These are phyloP conservation scores for Aplocera efformata DNA, from an alignment of 2,888 invertebrate genomes.

Conservation along the genomic window DNA sequence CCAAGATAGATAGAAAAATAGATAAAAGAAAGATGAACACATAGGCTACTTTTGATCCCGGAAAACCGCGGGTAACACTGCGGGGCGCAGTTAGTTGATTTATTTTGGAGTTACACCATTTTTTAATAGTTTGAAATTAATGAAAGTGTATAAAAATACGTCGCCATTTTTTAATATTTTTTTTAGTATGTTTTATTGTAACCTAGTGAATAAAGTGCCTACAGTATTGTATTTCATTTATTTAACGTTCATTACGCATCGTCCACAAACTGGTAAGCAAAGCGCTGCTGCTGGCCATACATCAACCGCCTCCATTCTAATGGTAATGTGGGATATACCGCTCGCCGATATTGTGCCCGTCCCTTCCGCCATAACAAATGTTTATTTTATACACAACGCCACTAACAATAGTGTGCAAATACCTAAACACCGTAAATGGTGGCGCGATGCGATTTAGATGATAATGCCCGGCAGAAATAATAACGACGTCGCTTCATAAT, in stretches of 20 bases:
- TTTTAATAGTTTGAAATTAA: no score
- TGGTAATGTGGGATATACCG: slow-evolving; percentile 72
- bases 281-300: slow-evolving; percentile 62
- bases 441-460: slow-evolving; percentile 78
- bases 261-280: slow-evolving; percentile 33
- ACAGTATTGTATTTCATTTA: slow-evolving; percentile 16
- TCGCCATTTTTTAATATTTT: no score
- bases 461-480: slow-evolving; percentile 73
- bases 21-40: no score
- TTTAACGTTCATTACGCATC: slow-evolving; percentile 31
- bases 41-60: no score
- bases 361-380: slow-evolving; percentile 76
- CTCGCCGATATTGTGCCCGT: slow-evolving; percentile 68
- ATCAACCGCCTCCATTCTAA: slow-evolving; percentile 74
- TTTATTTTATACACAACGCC: slow-evolving; percentile 80
- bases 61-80: no score
- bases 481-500: slow-evolving; percentile 64
- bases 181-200: no score
- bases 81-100: no score
- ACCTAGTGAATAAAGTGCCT: no score
- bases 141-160: no score
- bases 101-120: no score
- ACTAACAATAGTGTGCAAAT: slow-evolving; percentile 80
- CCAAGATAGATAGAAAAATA: no score
- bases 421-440: slow-evolving; percentile 77